These are phyloP conservation scores for Gymnoscopelus braueri DNA, from an alignment of 2,797 vertebrate genomes.

Conservation along the genomic window DNA sequence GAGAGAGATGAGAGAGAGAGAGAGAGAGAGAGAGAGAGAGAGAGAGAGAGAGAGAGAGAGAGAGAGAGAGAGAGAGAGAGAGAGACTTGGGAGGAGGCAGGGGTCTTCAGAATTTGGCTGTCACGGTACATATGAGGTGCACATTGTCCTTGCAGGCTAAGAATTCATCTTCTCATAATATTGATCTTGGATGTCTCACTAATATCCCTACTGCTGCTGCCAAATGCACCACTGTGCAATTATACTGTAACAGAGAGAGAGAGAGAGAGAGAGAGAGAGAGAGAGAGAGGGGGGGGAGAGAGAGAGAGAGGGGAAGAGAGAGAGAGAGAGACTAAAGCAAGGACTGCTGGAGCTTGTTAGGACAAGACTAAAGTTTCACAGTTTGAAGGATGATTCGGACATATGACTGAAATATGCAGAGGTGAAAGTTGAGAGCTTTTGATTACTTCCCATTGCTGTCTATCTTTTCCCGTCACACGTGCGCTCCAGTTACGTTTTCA, in stretches of 20 bases:
- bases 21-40: background rate
- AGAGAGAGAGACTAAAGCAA: slow-evolving; percentile 34
- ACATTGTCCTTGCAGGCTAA: slow-evolving; percentile 65
- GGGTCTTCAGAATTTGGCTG: slow-evolving; percentile 55
- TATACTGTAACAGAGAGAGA: slow-evolving; percentile 31
- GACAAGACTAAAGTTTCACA: slow-evolving; percentile 53
- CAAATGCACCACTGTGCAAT: slow-evolving; percentile 72
- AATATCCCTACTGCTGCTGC: slow-evolving; percentile 55
- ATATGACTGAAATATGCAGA: slow-evolving; percentile 55
- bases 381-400: slow-evolving; percentile 56
- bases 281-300: slow-evolving; percentile 25
- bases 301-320: slow-evolving; percentile 15
- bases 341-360: slow-evolving; percentile 49
- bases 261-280: background rate
- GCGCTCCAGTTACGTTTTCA: slow-evolving; percentile 31
- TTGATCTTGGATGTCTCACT: slow-evolving; percentile 73
- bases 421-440: slow-evolving; percentile 51
- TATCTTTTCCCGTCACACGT: slow-evolving; percentile 38
- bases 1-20: slow-evolving; percentile 20
- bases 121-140: slow-evolving; percentile 63
- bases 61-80: slow-evolving; percentile 15
- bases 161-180: slow-evolving; percentile 73
- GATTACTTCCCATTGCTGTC: slow-evolving; percentile 50
- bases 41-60: slow-evolving; percentile 25
- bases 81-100: background rate